These are phyloP conservation scores for Chrysolina americana DNA, from an alignment of 2,888 invertebrate genomes.

Conservation along the genomic window DNA sequence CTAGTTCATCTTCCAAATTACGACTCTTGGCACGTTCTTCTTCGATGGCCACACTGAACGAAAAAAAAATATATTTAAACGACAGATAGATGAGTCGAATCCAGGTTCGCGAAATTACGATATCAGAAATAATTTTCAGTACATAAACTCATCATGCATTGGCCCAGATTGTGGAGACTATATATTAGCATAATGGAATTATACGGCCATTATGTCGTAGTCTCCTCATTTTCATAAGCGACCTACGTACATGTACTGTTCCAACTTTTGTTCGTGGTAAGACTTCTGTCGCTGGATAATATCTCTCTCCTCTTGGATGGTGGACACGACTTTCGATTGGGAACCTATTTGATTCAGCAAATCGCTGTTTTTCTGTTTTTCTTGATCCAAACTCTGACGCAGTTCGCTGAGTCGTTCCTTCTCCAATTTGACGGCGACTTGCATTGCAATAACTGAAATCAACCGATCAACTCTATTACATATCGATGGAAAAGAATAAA, in stretches of 20 bases:
- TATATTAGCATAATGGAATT: too few relatives aligned
- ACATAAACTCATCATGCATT: too few relatives aligned
- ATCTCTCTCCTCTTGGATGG: slow-evolving; percentile 36
- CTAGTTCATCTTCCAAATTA: slow-evolving; percentile 54
- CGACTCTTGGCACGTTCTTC: slow-evolving; percentile 50
- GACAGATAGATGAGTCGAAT: too few relatives aligned
- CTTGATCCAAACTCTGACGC: slow-evolving; percentile 48
- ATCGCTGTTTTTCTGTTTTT: slow-evolving; percentile 43
- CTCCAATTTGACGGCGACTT: slow-evolving; percentile 53
- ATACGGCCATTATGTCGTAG: too few relatives aligned
- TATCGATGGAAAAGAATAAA: too few relatives aligned
- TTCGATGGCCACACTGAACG: slow-evolving; percentile 50
- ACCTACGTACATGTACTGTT: slow-evolving; percentile 40
- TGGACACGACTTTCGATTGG: slow-evolving; percentile 35
- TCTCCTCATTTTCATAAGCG: too few relatives aligned
- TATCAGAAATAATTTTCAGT: too few relatives aligned
- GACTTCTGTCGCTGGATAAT: slow-evolving; percentile 32
- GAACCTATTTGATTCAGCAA: slow-evolving; percentile 38
- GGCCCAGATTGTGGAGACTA: too few relatives aligned
- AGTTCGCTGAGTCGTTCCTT: slow-evolving; percentile 52
- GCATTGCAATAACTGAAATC: slow-evolving; percentile 52
- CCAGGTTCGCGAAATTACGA: too few relatives aligned
- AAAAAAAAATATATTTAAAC: slow-evolving; percentile 15
- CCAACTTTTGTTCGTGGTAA: slow-evolving; percentile 41
- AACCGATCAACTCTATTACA: neutral